Evolutionary conservation across 2,888 invertebrate species (phyloP).

Genomic region (Dolichomitus sp.): DNA sequence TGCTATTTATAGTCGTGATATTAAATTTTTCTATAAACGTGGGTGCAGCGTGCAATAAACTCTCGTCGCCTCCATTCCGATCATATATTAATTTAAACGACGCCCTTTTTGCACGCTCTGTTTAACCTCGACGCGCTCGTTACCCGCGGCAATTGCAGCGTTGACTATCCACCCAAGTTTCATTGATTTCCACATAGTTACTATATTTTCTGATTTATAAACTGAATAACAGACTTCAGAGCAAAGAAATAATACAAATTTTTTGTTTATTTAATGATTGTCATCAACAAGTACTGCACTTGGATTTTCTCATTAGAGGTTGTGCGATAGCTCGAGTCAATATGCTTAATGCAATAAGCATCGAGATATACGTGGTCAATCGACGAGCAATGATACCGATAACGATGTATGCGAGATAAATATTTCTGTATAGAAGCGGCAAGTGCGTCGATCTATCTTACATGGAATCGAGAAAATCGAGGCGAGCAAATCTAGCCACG

Average conservation of each 20-base stretch:
- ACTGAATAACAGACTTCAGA: background rate
- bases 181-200: slow-evolving; percentile 39
- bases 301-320: slow-evolving; percentile 6
- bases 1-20: no score
- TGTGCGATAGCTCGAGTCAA: background rate
- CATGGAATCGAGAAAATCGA: slow-evolving; percentile 32
- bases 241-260: background rate
- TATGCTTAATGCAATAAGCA: background rate
- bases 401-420: slow-evolving; percentile 24
- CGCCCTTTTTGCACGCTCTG: slow-evolving; percentile 69
- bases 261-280: background rate
- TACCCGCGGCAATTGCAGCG: slow-evolving; percentile 56
- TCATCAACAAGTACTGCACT: background rate
- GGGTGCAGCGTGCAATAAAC: slow-evolving; percentile 56
- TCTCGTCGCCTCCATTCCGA: slow-evolving; percentile 36
- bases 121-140: slow-evolving; percentile 65
- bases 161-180: slow-evolving; percentile 36
- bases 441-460: slow-evolving; percentile 12
- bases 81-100: slow-evolving; percentile 64
- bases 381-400: slow-evolving; percentile 33
- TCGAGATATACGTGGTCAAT: background rate
- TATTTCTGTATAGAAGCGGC: background rate
- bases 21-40: background rate
- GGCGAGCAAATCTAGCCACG: slow-evolving; percentile 20
- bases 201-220: slow-evolving; percentile 5